Base-by-base conservation (phyloP, 2,888 invertebrate species). In the Metallyticus violacea region DNA sequence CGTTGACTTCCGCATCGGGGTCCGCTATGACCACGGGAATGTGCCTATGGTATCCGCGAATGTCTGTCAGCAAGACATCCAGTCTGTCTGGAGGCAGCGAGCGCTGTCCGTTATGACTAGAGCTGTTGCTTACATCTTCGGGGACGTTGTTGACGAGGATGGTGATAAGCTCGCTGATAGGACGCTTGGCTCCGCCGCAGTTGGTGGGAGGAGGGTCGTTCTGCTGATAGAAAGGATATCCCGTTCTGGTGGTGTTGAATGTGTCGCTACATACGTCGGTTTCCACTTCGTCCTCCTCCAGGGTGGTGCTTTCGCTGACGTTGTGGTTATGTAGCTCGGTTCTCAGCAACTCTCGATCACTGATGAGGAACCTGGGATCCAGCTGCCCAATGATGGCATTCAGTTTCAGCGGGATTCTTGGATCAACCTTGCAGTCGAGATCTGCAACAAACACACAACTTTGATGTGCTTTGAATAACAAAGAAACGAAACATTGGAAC, bases 201-300 rank as follows among this genome's bases (percentile, higher is more conserved):
- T 84, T 87, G 77, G 81, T 80, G 6, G 80, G 81, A 9, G 86
- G 86, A 6, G 87, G 79, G 22, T 88, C 88, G 40, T 88, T 88
- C 40, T 88, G 88, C n/a, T 88, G 87, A 82, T 88, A 88, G 86
- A 87, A 88, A 1, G 88, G 88, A 81, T 87, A 88, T 76, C 88
- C 89, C 30, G 86, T 79, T 27, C 86, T 85, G 7, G 88, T 76
- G 77, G 85, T 87, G n/a, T 82, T 85, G 87, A 85, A 87, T 7
- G 79, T 83, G 9, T 83, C 85, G 26, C 27, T 22, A 27, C 89
- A 89, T 26, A 88, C 88, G 27, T 88, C 88, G 1, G 27, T 77
- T 5, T 87, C 81, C 0, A 81, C 15, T 25, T 86, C 62, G 27
- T 40, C 77, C 4, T 78, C 78, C 7, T 26, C 28, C 27, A 76